These are phyloP conservation scores for Torymus texanus DNA, from an alignment of 2,888 invertebrate genomes.

Conservation along the genomic window DNA sequence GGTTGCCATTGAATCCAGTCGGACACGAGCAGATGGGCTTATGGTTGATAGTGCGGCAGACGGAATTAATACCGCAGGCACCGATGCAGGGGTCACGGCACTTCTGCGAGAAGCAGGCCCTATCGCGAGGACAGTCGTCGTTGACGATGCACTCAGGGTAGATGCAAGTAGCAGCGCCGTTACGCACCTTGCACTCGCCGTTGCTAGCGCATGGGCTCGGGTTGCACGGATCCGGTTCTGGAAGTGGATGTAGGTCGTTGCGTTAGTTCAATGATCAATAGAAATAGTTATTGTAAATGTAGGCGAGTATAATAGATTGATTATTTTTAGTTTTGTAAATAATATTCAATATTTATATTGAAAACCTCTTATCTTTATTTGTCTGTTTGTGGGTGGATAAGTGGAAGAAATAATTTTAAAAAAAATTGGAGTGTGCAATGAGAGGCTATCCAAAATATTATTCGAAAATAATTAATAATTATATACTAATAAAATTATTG, in stretches of 20 bases:
- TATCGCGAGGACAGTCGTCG: conserved; percentile 89
- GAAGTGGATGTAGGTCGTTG: conserved; percentile 13
- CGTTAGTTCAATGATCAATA: too few species aligned
- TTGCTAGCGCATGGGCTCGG: conserved; percentile 90
- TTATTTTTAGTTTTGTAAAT: too few species aligned
- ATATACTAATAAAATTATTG: too few species aligned
- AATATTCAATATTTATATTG: too few species aligned
- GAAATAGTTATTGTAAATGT: too few species aligned
- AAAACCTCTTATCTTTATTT: too few species aligned
- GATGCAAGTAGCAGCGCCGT: conserved; percentile 83
- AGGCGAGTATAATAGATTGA: too few species aligned
- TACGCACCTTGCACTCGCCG: conserved; percentile 86
- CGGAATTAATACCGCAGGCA: conserved; percentile 89
- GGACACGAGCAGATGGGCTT: conserved; percentile 90
- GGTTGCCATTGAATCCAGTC: conserved; percentile 84
- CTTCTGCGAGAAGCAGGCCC: conserved; percentile 88
- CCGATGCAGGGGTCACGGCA: conserved; percentile 90
- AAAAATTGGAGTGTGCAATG: too few species aligned
- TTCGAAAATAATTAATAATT: too few species aligned
- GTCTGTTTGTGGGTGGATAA: too few species aligned
- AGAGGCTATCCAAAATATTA: too few species aligned
- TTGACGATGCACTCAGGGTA: conserved; percentile 93
- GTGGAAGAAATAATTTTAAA: too few species aligned
- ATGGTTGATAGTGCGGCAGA: conserved; percentile 87
- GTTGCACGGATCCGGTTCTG: conserved; percentile 83